These are phyloP conservation scores for Dicyrtoma fusca DNA, from an alignment of 2,888 invertebrate genomes.

Conservation along the genomic window DNA sequence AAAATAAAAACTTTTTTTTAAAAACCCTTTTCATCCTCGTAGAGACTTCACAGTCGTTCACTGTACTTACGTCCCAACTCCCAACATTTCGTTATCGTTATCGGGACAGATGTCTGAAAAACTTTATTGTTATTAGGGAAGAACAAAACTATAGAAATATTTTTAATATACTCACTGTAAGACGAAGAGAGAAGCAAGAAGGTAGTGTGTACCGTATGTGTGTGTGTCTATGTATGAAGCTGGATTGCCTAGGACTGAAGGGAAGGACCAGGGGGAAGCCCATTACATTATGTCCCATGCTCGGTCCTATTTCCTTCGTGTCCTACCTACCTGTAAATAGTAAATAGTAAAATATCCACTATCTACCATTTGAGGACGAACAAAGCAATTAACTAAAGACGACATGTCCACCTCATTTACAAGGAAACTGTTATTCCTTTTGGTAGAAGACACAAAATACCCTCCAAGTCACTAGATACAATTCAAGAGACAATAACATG, in stretches of 20 bases:
- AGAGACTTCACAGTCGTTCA: neutral
- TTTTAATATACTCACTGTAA: conserved; percentile 33
- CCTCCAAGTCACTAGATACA: neutral
- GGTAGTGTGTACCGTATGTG: too few relatives aligned
- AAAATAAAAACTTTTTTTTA: conserved; percentile 42
- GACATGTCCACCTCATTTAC: conserved; percentile 40
- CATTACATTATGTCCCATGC: too few relatives aligned
- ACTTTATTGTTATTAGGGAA: conserved; percentile 51
- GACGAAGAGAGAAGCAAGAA: too few relatives aligned
- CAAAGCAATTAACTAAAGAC: conserved; percentile 41
- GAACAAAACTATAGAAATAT: conserved; percentile 29
- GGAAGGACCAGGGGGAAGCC: too few relatives aligned
- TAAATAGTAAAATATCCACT: too few relatives aligned
- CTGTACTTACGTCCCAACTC: neutral
- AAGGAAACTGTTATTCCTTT: conserved; percentile 14
- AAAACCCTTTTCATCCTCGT: conserved; percentile 41
- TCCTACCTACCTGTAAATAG: too few relatives aligned
- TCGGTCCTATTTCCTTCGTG: too few relatives aligned
- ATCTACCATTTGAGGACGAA: conserved; percentile 31
- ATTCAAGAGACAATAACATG: conserved; percentile 4
- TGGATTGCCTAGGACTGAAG: too few relatives aligned
- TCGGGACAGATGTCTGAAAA: conserved; percentile 52
- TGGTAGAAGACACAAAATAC: neutral
- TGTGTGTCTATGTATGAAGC: too few relatives aligned
- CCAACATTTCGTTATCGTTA: conserved; percentile 38